A percentile compares a stretch with the other conserved stretches of the same genome.
These are phyloP conservation scores for Salminus brasiliensis DNA, from an alignment of 2,113 vertebrate species.

Conservation along the genomic window DNA sequence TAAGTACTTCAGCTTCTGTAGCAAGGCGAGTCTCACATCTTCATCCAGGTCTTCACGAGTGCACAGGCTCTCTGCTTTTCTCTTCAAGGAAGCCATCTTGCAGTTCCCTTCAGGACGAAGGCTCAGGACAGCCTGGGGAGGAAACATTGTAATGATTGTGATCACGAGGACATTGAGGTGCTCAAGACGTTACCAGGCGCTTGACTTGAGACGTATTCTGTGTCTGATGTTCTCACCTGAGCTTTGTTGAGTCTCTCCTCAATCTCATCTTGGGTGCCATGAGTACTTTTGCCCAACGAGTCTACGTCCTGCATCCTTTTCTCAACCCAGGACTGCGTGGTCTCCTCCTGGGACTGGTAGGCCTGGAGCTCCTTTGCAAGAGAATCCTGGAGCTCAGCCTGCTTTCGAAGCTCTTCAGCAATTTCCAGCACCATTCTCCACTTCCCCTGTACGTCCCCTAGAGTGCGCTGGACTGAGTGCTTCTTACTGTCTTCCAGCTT, in stretches of 20 bases:
- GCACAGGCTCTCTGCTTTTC: conserved; percentile 58
- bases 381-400: conserved; percentile 63
- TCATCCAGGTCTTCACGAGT: conserved; percentile 57
- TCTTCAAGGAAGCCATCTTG: conserved; percentile 66
- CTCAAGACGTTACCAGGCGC: no score
- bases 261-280: conserved; percentile 63
- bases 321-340: conserved; percentile 59
- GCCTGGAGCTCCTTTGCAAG: conserved; percentile 64
- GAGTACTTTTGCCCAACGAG: conserved; percentile 42
- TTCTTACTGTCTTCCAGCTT: conserved; percentile 54
- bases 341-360: conserved; percentile 55
- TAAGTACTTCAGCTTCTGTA: conserved; percentile 45
- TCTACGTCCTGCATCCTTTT: conserved; percentile 57
- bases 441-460: conserved; percentile 56
- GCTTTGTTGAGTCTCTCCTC: conserved; percentile 46
- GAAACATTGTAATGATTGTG: neutral
- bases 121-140: conserved; percentile 62
- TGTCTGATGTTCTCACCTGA: conserved; percentile 32
- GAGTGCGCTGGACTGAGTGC: conserved; percentile 38
- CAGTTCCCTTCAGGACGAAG: conserved; percentile 58
- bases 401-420: conserved; percentile 50
- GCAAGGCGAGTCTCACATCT: conserved; percentile 52
- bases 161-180: no score
- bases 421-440: conserved; percentile 61
- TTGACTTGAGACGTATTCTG: neutral